Conservation (phyloP, 1,140 invertebrate species). For the Bathynomus jamesi region DNA sequence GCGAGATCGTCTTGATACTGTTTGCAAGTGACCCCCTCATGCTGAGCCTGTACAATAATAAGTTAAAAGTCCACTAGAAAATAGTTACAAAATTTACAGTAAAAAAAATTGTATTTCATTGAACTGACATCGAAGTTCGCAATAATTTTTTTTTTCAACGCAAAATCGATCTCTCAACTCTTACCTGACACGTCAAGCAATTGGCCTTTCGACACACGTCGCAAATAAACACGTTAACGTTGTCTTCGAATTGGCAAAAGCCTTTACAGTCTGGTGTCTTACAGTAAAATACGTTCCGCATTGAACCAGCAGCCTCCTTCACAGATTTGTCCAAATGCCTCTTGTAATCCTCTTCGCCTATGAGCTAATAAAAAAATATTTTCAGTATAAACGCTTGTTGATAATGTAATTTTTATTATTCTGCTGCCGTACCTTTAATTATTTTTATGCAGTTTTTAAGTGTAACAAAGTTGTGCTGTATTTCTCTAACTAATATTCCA, state of each 20-base stretch:
- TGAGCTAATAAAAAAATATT: constrained; percentile 56
- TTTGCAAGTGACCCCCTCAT: constrained; percentile 72
- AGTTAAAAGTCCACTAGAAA: no score
- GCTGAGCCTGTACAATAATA: constrained; percentile 71
- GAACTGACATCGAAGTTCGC: no score
- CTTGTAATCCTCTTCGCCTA: constrained; percentile 62
- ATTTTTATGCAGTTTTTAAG: no score
- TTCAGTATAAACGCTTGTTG: no score
- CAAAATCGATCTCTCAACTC: no score
- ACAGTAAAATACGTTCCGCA: constrained; percentile 80
- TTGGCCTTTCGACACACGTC: constrained; percentile 73
- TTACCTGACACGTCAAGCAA: constrained; percentile 81
- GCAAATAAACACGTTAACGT: constrained; percentile 76
- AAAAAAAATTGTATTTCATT: background rate
- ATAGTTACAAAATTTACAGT: constrained; percentile 6
- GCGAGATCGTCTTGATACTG: constrained; percentile 76
- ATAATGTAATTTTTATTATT: no score
- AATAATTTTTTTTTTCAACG: no score
- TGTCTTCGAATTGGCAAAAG: constrained; percentile 84
- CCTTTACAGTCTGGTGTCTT: constrained; percentile 79
- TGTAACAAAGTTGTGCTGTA: no score
- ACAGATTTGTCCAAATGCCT: constrained; percentile 74
- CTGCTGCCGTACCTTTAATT: no score
- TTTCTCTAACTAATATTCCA: no score
- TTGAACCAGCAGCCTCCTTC: constrained; percentile 69